phyloP scores from a whole-genome alignment of 2,888 invertebrate genomes.

The Melieria picta region DNA sequence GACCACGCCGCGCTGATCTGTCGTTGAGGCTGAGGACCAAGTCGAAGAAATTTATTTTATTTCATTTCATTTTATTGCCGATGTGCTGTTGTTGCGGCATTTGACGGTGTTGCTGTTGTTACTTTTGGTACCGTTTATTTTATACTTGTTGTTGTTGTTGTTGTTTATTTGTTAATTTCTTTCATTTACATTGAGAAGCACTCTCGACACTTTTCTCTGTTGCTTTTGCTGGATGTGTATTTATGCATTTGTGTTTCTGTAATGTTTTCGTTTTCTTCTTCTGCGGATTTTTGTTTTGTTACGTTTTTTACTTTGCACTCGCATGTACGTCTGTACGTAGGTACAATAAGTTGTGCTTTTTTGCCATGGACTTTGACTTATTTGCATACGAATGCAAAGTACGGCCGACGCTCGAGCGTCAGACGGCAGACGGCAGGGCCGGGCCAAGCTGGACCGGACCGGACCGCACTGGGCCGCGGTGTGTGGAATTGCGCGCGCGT shows the following conservation, averaged over 20 bases:
- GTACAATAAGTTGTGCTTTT: slow-evolving; percentile 5
- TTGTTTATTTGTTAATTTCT: slow-evolving; percentile 26
- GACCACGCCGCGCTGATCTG: neutral
- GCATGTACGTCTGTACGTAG: slow-evolving; percentile 9
- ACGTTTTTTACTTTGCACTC: slow-evolving; percentile 18
- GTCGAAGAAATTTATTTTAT: slow-evolving; percentile 28
- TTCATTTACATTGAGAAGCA: slow-evolving; percentile 34
- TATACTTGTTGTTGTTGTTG: slow-evolving; percentile 20
- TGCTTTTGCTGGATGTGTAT: neutral
- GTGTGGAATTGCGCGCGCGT: slow-evolving; percentile 32
- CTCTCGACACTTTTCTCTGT: slow-evolving; percentile 21
- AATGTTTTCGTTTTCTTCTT: slow-evolving; percentile 1
- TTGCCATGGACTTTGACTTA: slow-evolving; percentile 44
- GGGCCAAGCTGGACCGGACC: no score
- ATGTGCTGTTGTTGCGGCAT: neutral
- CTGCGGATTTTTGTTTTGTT: slow-evolving; percentile 34
- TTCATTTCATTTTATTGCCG: neutral
- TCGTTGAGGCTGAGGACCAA: neutral
- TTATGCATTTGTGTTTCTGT: neutral
- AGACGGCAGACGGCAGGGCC: slow-evolving; percentile 9
- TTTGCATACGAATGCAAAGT: slow-evolving; percentile 54
- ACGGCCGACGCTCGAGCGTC: slow-evolving; percentile 24
- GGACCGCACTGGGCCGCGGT: neutral
- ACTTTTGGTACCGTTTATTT: neutral
- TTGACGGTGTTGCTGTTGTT: neutral